Base-by-base conservation (phyloP, 2,888 invertebrate genomes). In the Drosophila seclusa region DNA sequence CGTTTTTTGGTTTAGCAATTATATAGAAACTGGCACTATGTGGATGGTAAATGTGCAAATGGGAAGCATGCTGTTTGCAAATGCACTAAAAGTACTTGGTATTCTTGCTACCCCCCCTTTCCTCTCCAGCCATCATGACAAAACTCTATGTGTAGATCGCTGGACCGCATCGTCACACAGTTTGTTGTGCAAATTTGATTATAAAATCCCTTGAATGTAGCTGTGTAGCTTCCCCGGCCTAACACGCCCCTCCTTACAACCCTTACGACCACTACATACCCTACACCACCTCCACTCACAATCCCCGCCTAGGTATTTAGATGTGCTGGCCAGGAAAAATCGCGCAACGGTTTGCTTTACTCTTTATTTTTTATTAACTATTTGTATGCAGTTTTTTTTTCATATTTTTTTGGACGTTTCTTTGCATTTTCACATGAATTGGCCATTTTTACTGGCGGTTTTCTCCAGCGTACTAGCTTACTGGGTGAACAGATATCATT, bases 391-490 rank as follows among this genome's bases (percentile, higher is more conserved):
- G 21, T 29, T 27, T 38, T 45, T 52, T 60, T 31, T 21, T 34
- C 0, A 5, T 4, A 0, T 50, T 53, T 48, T 65, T 31, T 45
- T 27, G 5, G 13, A 7, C 31, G 61, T 63, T 68, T 36, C 5
- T 49, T 64, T 70, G 76, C 63, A 76, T 78, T 83, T 89, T 74
- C 67, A 77, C 77, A 77, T 85, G 80, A 87, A 85, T 89, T 85
- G 85, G 71, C 89, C 65, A 89, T 74, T 82, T 82, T 71, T 62
- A 50, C 21, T 55, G 45, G 58, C 27, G 31, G 21, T 42, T 65
- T 42, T 55, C 13, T 53, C 57, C 50, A 42, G 32, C 66, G 11
- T 21, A 11, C 11, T 21, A 21, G 42, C 42, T 24, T 40, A 11
- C 54, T 71, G 71, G 67, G 32, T 80, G 80, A 76, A 80, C 78